These are phyloP conservation scores for Ianthella basta DNA, from an alignment of 37 sponge, comb jelly and placozoan species.

Conservation along the genomic window DNA sequence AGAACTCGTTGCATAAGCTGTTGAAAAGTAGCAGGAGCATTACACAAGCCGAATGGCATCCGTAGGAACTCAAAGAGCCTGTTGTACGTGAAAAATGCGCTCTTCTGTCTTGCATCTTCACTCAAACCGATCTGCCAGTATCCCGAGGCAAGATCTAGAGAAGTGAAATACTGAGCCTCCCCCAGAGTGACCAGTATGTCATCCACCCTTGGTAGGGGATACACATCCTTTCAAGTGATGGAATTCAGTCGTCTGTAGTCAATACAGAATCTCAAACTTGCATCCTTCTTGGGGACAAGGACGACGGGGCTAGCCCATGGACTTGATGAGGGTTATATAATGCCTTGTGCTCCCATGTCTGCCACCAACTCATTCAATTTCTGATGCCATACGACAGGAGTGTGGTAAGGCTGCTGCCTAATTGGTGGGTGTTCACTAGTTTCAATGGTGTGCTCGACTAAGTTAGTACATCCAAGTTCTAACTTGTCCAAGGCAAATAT, in stretches of 20 bases:
- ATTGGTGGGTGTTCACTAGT: constrained; percentile 57
- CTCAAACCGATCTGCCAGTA: constrained; percentile 62
- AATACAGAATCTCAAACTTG: constrained; percentile 52
- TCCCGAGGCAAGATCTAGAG: constrained; percentile 41
- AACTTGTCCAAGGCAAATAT: background rate
- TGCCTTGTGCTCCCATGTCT: constrained; percentile 47
- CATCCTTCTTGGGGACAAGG: constrained; percentile 62
- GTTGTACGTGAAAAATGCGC: constrained; percentile 21
- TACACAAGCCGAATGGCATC: constrained; percentile 58
- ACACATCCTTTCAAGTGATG: constrained; percentile 52
- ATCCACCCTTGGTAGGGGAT: constrained; percentile 58
- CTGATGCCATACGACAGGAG: constrained; percentile 10
- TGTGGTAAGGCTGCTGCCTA: constrained; percentile 24
- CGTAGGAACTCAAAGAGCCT: constrained; percentile 38
- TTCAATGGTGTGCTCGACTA: constrained; percentile 35
- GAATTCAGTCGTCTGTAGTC: constrained; percentile 66
- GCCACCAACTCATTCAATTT: constrained; percentile 33
- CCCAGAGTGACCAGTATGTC: constrained; percentile 45
- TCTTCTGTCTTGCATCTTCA: constrained; percentile 23
- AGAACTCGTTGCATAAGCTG: constrained; percentile 48
- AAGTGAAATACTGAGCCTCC: constrained; percentile 31
- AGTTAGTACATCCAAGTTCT: constrained; percentile 53
- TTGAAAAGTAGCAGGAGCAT: constrained; percentile 62
- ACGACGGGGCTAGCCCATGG: constrained; percentile 63
- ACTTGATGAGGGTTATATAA: constrained; percentile 50